Evolutionary conservation across 64 coral and sea anemone species (phyloP).

Genomic region (Porites australiensis): DNA sequence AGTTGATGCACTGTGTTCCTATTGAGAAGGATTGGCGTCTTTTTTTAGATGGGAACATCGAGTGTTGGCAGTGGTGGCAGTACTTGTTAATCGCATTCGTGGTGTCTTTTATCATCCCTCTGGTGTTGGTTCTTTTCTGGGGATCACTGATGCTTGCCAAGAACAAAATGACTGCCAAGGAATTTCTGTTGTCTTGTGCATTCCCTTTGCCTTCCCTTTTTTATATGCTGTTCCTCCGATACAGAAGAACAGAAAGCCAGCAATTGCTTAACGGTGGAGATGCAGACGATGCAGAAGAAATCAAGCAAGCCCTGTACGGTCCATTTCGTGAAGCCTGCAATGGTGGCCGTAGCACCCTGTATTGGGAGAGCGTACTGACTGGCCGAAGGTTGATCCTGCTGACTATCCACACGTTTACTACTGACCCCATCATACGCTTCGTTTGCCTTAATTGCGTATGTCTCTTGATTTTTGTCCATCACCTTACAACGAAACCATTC

Average conservation of each 20-base stretch:
- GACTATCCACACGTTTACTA: conserved; percentile 51
- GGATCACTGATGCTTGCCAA: conserved; percentile 76
- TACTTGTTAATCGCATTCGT: conserved; percentile 68
- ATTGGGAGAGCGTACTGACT: no score
- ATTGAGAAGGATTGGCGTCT: no score
- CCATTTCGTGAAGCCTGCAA: conserved; percentile 56
- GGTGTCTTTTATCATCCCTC: conserved; percentile 58
- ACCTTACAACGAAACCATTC: conserved; percentile 62
- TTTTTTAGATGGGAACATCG: conserved; percentile 68
- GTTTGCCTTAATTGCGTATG: conserved; percentile 41
- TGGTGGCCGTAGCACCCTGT: conserved; percentile 38
- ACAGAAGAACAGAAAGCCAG: neutral
- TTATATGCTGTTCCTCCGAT: neutral
- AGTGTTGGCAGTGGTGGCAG: conserved; percentile 93
- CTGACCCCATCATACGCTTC: conserved; percentile 53
- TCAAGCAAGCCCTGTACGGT: conserved; percentile 68
- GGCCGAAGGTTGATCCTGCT: conserved; percentile 80
- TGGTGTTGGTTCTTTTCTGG: conserved; percentile 71
- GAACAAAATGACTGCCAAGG: conserved; percentile 59
- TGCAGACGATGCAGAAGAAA: neutral
- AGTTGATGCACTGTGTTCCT: no score
- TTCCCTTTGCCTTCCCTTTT: conserved; percentile 76
- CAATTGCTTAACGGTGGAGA: neutral
- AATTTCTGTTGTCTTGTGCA: conserved; percentile 55
- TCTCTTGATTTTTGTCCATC: conserved; percentile 72